Base-by-base conservation (phyloP, 2,888 invertebrate species). In the Adelognathus sp. region DNA sequence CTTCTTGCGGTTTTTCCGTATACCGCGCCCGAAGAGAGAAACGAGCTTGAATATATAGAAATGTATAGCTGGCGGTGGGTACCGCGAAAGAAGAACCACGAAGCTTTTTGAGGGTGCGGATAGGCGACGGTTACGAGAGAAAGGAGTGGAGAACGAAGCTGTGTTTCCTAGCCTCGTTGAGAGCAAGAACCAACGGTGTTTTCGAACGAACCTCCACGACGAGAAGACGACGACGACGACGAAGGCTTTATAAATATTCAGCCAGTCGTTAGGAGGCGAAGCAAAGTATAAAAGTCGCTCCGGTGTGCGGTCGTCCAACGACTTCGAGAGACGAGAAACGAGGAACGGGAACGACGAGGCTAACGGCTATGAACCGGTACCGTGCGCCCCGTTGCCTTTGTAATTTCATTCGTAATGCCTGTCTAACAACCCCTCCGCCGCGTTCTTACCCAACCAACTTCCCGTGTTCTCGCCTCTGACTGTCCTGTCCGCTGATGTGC, bases 221-320 rank as follows among this genome's bases (percentile, higher is more conserved):
- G 31, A 64, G 69, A 27, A 60, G 44, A 39, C 46, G 54, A 69
- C 44, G 58, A 39, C 46, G 64, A 61, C 87, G 86, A 85, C 83
- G 85, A 84, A 83, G 81, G 85, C 86, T 90, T 89, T 90, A 90
- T 90, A 90, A 90, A 90, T 90, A 90, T 90, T 90, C 90, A 90
- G 86, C 84, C 85, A 84, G 86, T 87, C 88, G 86, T 88, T 90
- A 88, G 81, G 66, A 73, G 46, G 76, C 69, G 75, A 77, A 73
- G 83, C 81, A 83, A 86, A 84, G 81, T 84, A 87, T 84, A 86
- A 87, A 86, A 86, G 84, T 84, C 82, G 75, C 77, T n/a, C n/a
- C 61, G 71, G 80, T 79, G n/a, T n/a, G n/a, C n/a, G 76, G 80
- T 80, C 81, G 79, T 81, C 63, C 79, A 83, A 83, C 82, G 80